Percentiles rank a stretch among this genome's conserved stretches.
phyloP scores from a whole-genome alignment of 1,140 invertebrate species.

The Drosophila chauvacae region DNA sequence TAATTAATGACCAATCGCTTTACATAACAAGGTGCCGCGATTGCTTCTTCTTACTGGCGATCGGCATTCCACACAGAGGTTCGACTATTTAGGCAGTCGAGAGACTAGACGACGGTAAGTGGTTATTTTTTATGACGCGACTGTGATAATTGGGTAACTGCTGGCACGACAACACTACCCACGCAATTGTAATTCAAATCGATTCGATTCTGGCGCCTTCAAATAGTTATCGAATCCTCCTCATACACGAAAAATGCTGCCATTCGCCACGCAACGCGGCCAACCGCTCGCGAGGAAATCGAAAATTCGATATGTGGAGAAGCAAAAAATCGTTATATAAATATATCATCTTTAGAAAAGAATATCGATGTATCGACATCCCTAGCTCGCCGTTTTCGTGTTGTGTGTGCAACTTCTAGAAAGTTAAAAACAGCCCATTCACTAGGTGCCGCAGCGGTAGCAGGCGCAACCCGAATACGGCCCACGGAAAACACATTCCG shows the following conservation, averaged over 20 bases:
- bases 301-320: too few relatives aligned
- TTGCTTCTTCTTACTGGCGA: slow-evolving; percentile 50
- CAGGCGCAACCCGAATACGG: slow-evolving; percentile 14
- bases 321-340: too few relatives aligned
- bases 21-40: slow-evolving; percentile 59
- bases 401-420: slow-evolving; percentile 47
- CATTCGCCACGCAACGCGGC: slow-evolving; percentile 43
- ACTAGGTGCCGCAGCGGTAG: slow-evolving; percentile 14
- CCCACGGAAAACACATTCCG: slow-evolving; percentile 12
- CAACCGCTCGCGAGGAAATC: neutral
- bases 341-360: too few relatives aligned
- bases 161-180: neutral
- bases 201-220: neutral
- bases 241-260: neutral
- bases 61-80: neutral
- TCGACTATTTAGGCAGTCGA: neutral
- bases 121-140: neutral
- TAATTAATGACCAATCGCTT: slow-evolving; percentile 60
- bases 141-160: neutral
- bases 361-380: too few relatives aligned
- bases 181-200: slow-evolving; percentile 12
- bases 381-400: slow-evolving; percentile 52
- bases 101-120: neutral
- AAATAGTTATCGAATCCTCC: slow-evolving; percentile 27
- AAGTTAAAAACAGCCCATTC: slow-evolving; percentile 2